Evolutionary conservation across 2,113 vertebrate genomes (phyloP), one percentile per base, ranked within the genome.

Genomic region (Rhea americana): DNA sequence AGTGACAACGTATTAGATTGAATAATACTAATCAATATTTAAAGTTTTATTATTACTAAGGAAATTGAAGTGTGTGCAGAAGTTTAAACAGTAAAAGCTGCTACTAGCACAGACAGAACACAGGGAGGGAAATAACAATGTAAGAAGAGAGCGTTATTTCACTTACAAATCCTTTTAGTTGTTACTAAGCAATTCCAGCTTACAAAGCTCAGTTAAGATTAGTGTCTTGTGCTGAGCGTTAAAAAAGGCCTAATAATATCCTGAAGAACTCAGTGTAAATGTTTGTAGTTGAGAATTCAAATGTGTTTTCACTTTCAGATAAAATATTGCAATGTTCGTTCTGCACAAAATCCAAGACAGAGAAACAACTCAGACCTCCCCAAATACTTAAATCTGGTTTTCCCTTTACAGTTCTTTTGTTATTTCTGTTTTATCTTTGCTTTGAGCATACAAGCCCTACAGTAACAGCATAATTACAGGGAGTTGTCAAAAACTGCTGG

Each of bases 381-480:
- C 20, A 82, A 4, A 72, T 37, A 37, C 26, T 73, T 50, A 63
- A 63, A 63, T 45, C 5, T 20, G 3, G 5, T 55, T 62, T 41
- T 7, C 5, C 4, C 26, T 62, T 7, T 53, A 20, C 0, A 0
- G 3, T 45, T 55, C 5, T 37, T 67, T 8, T 65, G 9, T 24
- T 37, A 39, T 63, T 30, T 35, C 62, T 19, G n/a, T 12, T 84
- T 85, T 85, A 9, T 66, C 75, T 58, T 73, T 45, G n/a, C 21
- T 73, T 87, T 47, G 14, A 83, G 28, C 18, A 67, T 26, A 67
- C 11, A 89, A 30, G 1, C 16, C 32, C 21, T n/a, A 59, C 28
- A 68, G 13, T 37, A 87, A 50, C 18, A 58, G 24, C 15, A 63
- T 9, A 81, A n/a, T 56, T 32, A 75, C 7, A 65, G 50, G 24